These are phyloP conservation scores for Sphaerophoria taeniata DNA, from an alignment of 2,888 invertebrate genomes.

Conservation along the genomic window DNA sequence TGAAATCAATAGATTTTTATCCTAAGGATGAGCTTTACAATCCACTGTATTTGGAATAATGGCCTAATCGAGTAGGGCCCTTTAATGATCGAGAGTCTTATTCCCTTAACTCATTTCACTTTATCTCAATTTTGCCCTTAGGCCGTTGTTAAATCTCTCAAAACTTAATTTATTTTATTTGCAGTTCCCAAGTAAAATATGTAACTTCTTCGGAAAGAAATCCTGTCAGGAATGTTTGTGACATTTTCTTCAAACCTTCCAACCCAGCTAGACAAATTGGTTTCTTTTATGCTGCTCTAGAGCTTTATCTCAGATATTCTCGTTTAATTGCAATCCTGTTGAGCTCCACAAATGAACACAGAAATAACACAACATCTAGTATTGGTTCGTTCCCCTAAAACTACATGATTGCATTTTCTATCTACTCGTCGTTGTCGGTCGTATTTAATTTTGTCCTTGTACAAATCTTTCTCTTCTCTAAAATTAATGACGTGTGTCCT, in stretches of 20 bases:
- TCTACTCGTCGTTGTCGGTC: not conserved
- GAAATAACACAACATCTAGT: not conserved
- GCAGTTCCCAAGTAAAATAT: too few relatives aligned
- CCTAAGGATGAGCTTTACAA: too few relatives aligned
- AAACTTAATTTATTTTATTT: too few relatives aligned
- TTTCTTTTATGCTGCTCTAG: not conserved
- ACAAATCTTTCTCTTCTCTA: not conserved
- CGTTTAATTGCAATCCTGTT: constrained; percentile 23
- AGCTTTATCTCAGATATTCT: too few relatives aligned
- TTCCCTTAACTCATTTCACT: too few relatives aligned
- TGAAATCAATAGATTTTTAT: too few relatives aligned
- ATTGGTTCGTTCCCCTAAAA: constrained; percentile 13
- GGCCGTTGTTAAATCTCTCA: too few relatives aligned
- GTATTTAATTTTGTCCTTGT: not conserved
- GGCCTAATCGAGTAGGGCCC: too few relatives aligned
- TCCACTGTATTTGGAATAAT: too few relatives aligned
- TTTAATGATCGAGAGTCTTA: too few relatives aligned
- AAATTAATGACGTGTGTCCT: not conserved
- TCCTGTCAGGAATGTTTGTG: not conserved
- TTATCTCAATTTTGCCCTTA: too few relatives aligned
- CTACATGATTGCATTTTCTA: constrained; percentile 15
- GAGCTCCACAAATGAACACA: constrained; percentile 1
- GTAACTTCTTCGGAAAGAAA: not conserved
- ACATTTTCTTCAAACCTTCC: constrained; percentile 16
- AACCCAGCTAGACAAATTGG: not conserved